phyloP scores from a whole-genome alignment of 1,140 invertebrate species.

The Drosophila ananassae region DNA sequence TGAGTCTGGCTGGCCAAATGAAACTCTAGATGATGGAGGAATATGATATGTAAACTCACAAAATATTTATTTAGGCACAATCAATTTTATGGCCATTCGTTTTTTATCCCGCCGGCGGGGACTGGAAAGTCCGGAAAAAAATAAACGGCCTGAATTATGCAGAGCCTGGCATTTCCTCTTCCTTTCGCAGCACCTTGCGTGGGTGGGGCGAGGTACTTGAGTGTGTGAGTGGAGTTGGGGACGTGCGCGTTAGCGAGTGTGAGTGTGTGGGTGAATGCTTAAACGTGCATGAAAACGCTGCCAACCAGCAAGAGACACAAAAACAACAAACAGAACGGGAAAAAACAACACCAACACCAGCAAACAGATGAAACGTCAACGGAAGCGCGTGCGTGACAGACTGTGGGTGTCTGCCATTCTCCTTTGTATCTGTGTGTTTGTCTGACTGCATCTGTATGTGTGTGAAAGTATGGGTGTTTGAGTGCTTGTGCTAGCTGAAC shows the following conservation, averaged over 20 bases:
- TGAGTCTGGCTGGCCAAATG: slow-evolving; percentile 3
- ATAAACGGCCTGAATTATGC: slow-evolving; percentile 64
- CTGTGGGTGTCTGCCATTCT: slow-evolving; percentile 18
- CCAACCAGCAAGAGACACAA: slow-evolving; percentile 10
- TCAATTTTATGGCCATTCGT: slow-evolving; percentile 74
- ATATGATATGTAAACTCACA: slow-evolving; percentile 33
- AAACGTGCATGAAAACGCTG: slow-evolving; percentile 70
- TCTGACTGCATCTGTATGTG: neutral
- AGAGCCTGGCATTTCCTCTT: slow-evolving; percentile 40
- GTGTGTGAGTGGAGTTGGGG: slow-evolving; percentile 15
- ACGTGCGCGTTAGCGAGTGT: neutral
- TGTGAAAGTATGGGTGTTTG: slow-evolving; percentile 4
- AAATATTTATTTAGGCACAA: slow-evolving; percentile 73
- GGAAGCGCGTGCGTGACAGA: slow-evolving; percentile 62
- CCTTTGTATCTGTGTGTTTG: slow-evolving; percentile 5
- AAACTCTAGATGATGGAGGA: slow-evolving; percentile 12
- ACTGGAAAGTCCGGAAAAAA: slow-evolving; percentile 13
- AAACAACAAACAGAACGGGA: slow-evolving; percentile 1
- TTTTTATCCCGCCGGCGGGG: slow-evolving; percentile 53
- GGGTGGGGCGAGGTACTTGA: neutral
- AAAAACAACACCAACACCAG: slow-evolving; percentile 25
- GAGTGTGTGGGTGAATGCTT: slow-evolving; percentile 47
- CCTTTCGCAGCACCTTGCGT: neutral
- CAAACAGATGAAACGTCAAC: slow-evolving; percentile 21
- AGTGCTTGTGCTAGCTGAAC: slow-evolving; percentile 41